Percentiles rank a stretch among this genome's conserved stretches.
phyloP scores from a whole-genome alignment of 2,113 vertebrate species.

The Periophthalmodon schlosseri region DNA sequence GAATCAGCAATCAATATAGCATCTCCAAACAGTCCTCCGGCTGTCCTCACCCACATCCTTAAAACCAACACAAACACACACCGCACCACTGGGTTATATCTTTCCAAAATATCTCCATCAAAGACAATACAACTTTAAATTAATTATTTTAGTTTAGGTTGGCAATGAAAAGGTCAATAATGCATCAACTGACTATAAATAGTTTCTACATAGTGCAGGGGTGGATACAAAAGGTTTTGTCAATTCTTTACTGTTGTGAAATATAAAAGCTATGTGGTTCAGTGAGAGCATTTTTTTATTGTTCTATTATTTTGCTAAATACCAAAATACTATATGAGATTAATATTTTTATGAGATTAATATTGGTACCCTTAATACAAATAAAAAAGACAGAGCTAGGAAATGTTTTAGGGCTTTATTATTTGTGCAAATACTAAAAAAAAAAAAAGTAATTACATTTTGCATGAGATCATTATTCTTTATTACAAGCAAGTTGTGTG shows the following conservation, averaged over 20 bases:
- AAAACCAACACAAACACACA: slow-evolving; percentile 32
- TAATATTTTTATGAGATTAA: neutral
- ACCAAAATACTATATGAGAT: neutral
- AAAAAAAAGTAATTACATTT: slow-evolving; percentile 23
- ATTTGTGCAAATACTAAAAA: slow-evolving; percentile 12
- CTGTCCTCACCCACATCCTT: slow-evolving; percentile 64
- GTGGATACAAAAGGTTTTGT: too few relatives aligned
- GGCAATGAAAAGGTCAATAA: neutral
- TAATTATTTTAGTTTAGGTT: slow-evolving; percentile 14
- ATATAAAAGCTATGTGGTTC: neutral
- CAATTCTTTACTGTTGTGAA: neutral
- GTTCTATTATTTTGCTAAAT: neutral
- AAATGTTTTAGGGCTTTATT: slow-evolving; percentile 15
- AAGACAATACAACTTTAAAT: slow-evolving; percentile 12
- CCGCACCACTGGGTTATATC: slow-evolving; percentile 34
- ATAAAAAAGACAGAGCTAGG: slow-evolving; percentile 4
- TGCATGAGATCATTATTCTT: slow-evolving; percentile 29
- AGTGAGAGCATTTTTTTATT: neutral
- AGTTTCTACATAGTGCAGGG: too few relatives aligned
- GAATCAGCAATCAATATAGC: slow-evolving; percentile 71
- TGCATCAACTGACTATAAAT: too few relatives aligned
- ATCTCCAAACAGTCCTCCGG: slow-evolving; percentile 62
- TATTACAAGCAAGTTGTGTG: neutral
- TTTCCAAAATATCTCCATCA: slow-evolving; percentile 13
- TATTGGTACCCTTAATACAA: neutral